Conservation (phyloP, 2,113 vertebrate genomes). For the Neogobius melanostomus region DNA sequence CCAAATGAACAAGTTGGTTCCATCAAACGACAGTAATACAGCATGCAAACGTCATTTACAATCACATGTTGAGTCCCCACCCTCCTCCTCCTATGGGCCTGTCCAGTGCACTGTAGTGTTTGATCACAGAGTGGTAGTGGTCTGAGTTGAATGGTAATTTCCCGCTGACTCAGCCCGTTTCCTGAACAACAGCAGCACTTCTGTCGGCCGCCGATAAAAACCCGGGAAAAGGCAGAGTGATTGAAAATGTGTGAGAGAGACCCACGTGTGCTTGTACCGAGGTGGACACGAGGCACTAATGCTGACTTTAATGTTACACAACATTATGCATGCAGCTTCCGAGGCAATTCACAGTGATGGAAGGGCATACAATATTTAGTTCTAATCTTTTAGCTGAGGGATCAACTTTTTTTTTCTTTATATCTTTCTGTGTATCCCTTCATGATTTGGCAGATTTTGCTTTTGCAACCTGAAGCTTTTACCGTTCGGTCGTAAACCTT, state of each 20-base stretch:
- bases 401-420: too few relatives aligned
- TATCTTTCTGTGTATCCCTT: too few relatives aligned
- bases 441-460: too few relatives aligned
- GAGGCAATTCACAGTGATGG: conserved; percentile 32
- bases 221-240: conserved; percentile 45
- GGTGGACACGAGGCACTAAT: background rate
- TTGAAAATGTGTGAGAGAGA: conserved; percentile 6
- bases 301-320: conserved; percentile 38
- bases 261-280: background rate
- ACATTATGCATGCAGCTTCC: conserved; percentile 27
- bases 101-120: conserved; percentile 40
- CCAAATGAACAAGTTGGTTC: background rate
- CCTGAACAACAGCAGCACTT: conserved; percentile 51
- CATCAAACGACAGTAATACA: background rate
- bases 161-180: conserved; percentile 55
- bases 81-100: conserved; percentile 18
- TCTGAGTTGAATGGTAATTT: conserved; percentile 69
- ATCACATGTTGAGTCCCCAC: conserved; percentile 31
- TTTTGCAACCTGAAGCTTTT: too few relatives aligned
- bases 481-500: too few relatives aligned
- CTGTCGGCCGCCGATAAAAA: conserved; percentile 56
- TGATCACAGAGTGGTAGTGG: conserved; percentile 45
- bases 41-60: background rate
- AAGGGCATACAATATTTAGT: background rate
- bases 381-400: too few relatives aligned